Evolutionary conservation across 1,140 invertebrate species (phyloP), one percentile per base, ranked within the genome.

Genomic region (Agraylea sexmaculata): DNA sequence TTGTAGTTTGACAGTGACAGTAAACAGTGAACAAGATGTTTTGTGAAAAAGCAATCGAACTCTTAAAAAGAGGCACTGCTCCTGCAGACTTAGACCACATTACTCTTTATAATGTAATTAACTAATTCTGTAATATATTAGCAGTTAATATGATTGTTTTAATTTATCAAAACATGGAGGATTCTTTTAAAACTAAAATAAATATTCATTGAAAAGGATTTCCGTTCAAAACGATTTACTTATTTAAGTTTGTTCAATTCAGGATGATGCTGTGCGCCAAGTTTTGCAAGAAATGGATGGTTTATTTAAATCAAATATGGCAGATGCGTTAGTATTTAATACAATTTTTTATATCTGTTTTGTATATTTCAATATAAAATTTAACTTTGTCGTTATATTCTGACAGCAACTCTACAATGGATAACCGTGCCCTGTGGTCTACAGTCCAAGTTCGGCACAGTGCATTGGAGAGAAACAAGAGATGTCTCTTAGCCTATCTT

Each of bases 401-500:
- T 10, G 30, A 23, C 39, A 55, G 53, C 11, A 49, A 53, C 22
- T 56, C 56, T 23, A 54, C 43, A 33, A 57, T 55, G 2, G 57
- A 54, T 12, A 59, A 60, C 47, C 51, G 59, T 28, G 64, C 46
- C 51, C 65, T 64, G 49, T 77, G 58, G 72, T 71, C 81, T 2
- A 77, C 80, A 15, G 68, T 94, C 5, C 78, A 82, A 57, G 71
- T 90, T 19, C 69, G 90, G 13, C 88, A 94, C 61, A 74, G 77
- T 25, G 85, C 83, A 4, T 55, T 95, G 21, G 79, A 88, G 59
- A 71, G 91, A 32, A 93, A 95, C 53, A 86, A 91, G 58, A 69
- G 92, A 31, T 95, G 90, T 57, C 60, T 95, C 1, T 55, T 95
- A 8, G 80, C 89, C 0, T 95, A 96, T 58, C 62, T 94, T 49